Percentiles rank a stretch among this genome's conserved stretches.
Evolutionary conservation across 2,113 vertebrate species (phyloP).

Genomic region (Ceyx margarethae): DNA sequence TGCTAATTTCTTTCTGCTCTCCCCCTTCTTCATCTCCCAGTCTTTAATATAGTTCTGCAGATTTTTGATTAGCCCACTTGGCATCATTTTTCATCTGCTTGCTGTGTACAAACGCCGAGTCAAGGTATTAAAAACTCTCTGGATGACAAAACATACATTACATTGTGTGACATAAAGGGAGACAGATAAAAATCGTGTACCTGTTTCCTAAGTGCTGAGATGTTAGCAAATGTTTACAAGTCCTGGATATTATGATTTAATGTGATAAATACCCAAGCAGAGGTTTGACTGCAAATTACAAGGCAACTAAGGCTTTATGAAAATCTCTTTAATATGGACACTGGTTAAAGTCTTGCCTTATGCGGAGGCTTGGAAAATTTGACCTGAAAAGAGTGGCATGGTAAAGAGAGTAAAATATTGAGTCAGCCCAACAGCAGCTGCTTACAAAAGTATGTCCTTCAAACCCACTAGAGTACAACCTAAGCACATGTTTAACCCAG

Average conservation of each 20-base stretch:
- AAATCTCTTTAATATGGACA: neutral
- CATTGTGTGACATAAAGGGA: neutral
- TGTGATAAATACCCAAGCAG: neutral
- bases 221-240: neutral
- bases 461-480: neutral
- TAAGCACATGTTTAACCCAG: slow-evolving; percentile 19
- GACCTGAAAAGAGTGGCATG: neutral
- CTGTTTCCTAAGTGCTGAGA: neutral
- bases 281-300: neutral
- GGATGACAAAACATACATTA: neutral
- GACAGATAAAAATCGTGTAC: neutral
- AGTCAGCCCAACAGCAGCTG: neutral
- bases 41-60: neutral
- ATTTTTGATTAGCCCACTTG: neutral
- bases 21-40: neutral
- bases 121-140: neutral
- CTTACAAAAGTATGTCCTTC: neutral
- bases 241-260: neutral
- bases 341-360: neutral
- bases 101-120: neutral
- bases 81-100: neutral
- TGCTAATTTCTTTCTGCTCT: neutral
- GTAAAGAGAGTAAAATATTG: neutral
- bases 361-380: neutral
- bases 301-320: neutral